Conservation (phyloP, 2,797 vertebrate genomes). For the Gambusia yucatana region DNA sequence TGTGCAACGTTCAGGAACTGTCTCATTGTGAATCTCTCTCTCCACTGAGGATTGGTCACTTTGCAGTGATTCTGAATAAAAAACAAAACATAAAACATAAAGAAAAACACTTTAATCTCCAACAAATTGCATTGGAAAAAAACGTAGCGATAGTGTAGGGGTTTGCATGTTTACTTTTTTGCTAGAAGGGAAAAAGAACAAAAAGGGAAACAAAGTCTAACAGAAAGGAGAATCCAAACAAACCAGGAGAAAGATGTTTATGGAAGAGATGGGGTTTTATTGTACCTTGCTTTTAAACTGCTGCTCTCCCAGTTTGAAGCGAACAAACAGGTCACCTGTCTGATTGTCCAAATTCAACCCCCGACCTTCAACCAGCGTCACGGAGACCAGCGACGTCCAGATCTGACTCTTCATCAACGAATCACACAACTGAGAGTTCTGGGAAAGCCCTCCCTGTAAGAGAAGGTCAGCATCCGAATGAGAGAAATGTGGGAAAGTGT, state of each 20-base stretch:
- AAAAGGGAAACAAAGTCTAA: not conserved
- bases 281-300: slow-evolving; percentile 93
- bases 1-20: slow-evolving; percentile 87
- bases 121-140: not conserved
- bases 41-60: slow-evolving; percentile 93
- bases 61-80: slow-evolving; percentile 84
- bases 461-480: not conserved
- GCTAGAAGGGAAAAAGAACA: not conserved
- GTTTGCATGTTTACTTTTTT: not conserved
- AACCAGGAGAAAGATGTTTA: not conserved
- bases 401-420: slow-evolving; percentile 88
- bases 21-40: slow-evolving; percentile 95
- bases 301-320: slow-evolving; percentile 91
- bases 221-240: slow-evolving; percentile 9
- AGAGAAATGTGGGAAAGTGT: not conserved
- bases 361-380: slow-evolving; percentile 89
- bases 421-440: slow-evolving; percentile 77
- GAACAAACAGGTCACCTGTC: slow-evolving; percentile 86
- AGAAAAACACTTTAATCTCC: not conserved
- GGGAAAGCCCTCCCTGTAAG: slow-evolving; percentile 31
- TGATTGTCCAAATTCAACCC: slow-evolving; percentile 79
- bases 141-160: not conserved
- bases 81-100: slow-evolving; percentile 2
- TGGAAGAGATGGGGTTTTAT: not conserved
- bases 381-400: slow-evolving; percentile 88